Evolutionary conservation across 2,888 invertebrate species (phyloP), one percentile per base, ranked within the genome.

Genomic region (Acanthopleura granulata): DNA sequence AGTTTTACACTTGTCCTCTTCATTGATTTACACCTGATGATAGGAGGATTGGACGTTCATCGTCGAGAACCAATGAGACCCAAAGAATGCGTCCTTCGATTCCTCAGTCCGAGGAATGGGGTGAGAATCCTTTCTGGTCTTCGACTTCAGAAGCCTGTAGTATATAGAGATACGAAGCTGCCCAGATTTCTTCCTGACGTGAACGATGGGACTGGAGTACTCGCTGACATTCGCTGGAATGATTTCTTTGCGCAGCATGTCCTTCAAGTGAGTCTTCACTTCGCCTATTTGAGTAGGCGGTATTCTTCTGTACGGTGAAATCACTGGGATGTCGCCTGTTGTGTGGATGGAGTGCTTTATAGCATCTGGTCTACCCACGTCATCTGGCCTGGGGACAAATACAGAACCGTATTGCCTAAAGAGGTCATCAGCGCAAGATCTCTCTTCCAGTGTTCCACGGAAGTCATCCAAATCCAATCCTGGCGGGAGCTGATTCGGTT

Each of bases 91-190:
- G 73, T 78, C 73, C 40, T 80, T 69, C 18, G 77, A 75, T 22
- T 82, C 82, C 18, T 77, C 77, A 15, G 81, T 74, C 4, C 78
- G 49, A 0, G 80, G 81, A 9, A 82, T 29, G 0, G 80, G 78
- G 57, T 78, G 78, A 9, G 79, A 72, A 73, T 79, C 79, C 29
- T 77, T 75, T 0, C 57, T 49, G 0, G 79, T 80, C n/a, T 75
- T 72, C 0, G 49, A 9, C 73, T 82, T 81, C 16, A 82, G 66
- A 25, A 50, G 62, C 25, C 81, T 69, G 27, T 75, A 81, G 49
- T 82, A 81, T 0, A 76, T 74, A 30, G 78, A 79, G 9, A 79
- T 50, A 18, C 81, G 62, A 12, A 81, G 49, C 18, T 50, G 51
- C 1, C 71, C 73, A 40, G 75, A 74, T 22, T 76, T 77, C 71